A percentile compares a stretch with the other conserved stretches of the same genome.
phyloP scores from a whole-genome alignment of 2,888 invertebrate species.

The Plemyria rubiginata region DNA sequence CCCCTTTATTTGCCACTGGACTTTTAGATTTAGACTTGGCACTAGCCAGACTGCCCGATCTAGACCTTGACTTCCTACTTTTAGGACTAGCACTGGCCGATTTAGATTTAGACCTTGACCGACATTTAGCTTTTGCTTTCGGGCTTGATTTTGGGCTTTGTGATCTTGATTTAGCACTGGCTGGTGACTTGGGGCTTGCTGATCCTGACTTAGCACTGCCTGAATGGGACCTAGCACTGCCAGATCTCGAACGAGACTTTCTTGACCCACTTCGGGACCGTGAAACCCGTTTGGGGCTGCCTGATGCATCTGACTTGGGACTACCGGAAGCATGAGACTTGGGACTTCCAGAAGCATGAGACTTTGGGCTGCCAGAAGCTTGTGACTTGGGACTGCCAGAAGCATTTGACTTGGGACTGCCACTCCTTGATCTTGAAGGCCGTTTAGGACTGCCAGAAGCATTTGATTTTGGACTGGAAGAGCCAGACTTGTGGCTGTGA shows the following conservation, averaged over 20 bases:
- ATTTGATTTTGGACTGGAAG: constrained; percentile 73
- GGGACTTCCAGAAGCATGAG: constrained; percentile 62
- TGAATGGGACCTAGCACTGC: constrained; percentile 63
- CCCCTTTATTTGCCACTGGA: constrained; percentile 63
- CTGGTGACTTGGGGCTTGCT: constrained; percentile 63
- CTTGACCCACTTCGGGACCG: constrained; percentile 72
- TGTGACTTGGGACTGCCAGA: constrained; percentile 67
- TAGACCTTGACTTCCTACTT: constrained; percentile 48
- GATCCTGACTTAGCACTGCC: constrained; percentile 62
- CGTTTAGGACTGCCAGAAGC: constrained; percentile 73
- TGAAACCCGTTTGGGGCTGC: constrained; percentile 67
- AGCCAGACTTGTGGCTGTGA: constrained; percentile 56
- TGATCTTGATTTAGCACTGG: constrained; percentile 62
- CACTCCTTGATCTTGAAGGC: constrained; percentile 71
- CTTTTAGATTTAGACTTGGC: constrained; percentile 32
- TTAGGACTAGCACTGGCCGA: constrained; percentile 38
- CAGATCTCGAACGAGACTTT: constrained; percentile 62
- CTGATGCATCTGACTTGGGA: constrained; percentile 71
- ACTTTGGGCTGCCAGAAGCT: constrained; percentile 73
- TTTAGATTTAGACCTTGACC: constrained; percentile 39
- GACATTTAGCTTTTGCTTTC: constrained; percentile 53
- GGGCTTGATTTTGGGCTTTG: constrained; percentile 62
- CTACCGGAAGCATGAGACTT: no score
- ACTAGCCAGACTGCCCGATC: constrained; percentile 40
- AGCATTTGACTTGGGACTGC: constrained; percentile 67